Evolutionary conservation across 1,140 invertebrate species (phyloP), one percentile per base, ranked within the genome.

Genomic region (Zophobas atratus): DNA sequence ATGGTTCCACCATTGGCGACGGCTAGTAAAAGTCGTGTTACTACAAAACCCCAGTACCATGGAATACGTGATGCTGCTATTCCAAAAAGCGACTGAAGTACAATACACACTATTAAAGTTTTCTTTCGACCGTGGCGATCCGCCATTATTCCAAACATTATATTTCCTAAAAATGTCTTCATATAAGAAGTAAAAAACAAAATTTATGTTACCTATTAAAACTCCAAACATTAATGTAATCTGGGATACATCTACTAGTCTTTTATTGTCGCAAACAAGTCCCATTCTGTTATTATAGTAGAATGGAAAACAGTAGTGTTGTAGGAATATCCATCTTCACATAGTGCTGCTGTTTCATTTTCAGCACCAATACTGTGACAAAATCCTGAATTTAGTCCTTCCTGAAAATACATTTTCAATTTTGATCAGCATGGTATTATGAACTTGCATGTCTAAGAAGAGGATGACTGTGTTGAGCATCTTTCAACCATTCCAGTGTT

Each of bases 1-100:
- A 94, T 93, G 0, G 90, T 92, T 0, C 93, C 93, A 49, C 92
- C 93, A 43, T 92, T 93, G 5, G 92, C 90, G 6, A 93, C 81
- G 0, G 90, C 94, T 0, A 92, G 86, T 8, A 94, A 81, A 80
- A 94, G 94, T 76, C 94, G 89, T 0, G 92, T 88, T 0, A 91
- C 2, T 1, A 84, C 35, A 77, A 94, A 94, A 4, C 88, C 81
- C 87, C 89, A 89, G 78, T 89, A 94, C 82, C 89, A 90, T 90
- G 90, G 89, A 1, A 88, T 86, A 76, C 89, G 90, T 32, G 91
- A 89, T 5, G 90, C 89, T 1, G 88, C 79, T 32, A 93, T 84
- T 73, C 91, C 90, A 55, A 89, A 88, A 1, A 88, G 77, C 1
- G 91, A 85, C 83, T 93, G 92, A 2, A 93, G 77, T 0, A 90